Base-by-base conservation (phyloP, 2,797 vertebrate genomes). In the Helostoma temminkii region DNA sequence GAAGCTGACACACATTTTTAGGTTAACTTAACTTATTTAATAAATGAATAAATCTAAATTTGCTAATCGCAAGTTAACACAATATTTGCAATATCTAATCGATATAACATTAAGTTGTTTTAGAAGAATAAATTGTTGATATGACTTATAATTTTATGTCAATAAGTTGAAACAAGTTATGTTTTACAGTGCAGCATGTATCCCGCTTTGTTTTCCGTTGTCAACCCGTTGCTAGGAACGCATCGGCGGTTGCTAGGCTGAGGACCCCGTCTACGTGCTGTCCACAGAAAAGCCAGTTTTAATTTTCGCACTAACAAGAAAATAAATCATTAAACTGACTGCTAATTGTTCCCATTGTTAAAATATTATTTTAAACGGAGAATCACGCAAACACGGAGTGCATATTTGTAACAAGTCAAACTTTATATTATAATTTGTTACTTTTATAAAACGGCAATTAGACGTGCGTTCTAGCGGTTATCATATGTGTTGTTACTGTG, bases 141-240 rank as follows among this genome's bases (percentile, higher is more conserved):
- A n/a, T n/a, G n/a, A n/a, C n/a, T n/a, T n/a, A n/a, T n/a, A n/a
- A n/a, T n/a, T n/a, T n/a, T n/a, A n/a, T n/a, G n/a, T n/a, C n/a
- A n/a, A n/a, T n/a, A n/a, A n/a, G n/a, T n/a, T n/a, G n/a, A n/a
- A n/a, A n/a, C n/a, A n/a, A n/a, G n/a, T n/a, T n/a, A n/a, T n/a
- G n/a, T n/a, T n/a, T n/a, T n/a, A n/a, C n/a, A n/a, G n/a, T n/a
- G n/a, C 18, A 32, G 1, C 2, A 0, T 9, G 8, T 19, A 6
- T 39, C 10, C 16, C 43, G 39, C 3, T 68, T 78, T 87, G 82
- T 87, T 85, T 61, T 43, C 46, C 4, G 0, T 19, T 48, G 24
- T n/a, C 18, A 43, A 3, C 9, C 55, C 21, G 91, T 93, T 91
- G 76, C 84, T 46, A 82, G 10, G 88, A 15, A 91, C 85, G 82